Evolutionary conservation across 2,888 invertebrate genomes (phyloP), one percentile per base, ranked within the genome.

Genomic region (Rambutsinella grinnellia): DNA sequence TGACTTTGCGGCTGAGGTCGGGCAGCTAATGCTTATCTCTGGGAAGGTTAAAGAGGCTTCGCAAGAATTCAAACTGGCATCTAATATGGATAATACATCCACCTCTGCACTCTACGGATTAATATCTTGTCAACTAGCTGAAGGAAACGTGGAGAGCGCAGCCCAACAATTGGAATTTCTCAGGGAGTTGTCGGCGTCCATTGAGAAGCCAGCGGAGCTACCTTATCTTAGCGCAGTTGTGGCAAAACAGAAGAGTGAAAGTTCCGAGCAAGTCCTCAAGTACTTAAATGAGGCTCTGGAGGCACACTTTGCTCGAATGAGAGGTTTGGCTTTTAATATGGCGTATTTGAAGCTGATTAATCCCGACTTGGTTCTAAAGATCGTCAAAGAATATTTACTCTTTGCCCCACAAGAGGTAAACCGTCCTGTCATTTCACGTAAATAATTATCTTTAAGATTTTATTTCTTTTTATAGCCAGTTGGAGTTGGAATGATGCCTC

Each of bases 121-220:
- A 61, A 94, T 96, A 13, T 87, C 92, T 3, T 95, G 96, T 86
- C 95, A 96, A 86, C 88, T 95, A 84, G 87, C 89, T 74, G 93
- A 94, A 83, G 87, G 87, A 44, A 93, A 93, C 27, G 89, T 90
- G 2, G 92, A 93, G 46, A 91, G 94, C 84, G 92, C 95, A 0
- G 90, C 91, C 10, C 93, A 95, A 84, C 97, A 98, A 87, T 89
- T 97, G 44, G 94, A 96, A 83, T 92, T 96, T 84, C 88, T 97
- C 1, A 90, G 92, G 85, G 95, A 96, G 87, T 88, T 94, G 23
- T 92, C 94, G 87, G 92, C 91, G 82, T 90, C 91, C 10, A 86
- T 88, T 57, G 88, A 90, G 5, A 89, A 89, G 54, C 91, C 91
- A 72, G 89, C 93, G 19, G 92, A 94, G 27, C 87, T 93, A 53